Conservation (phyloP, 2,797 vertebrate species). For the Liparis tanakae region DNA sequence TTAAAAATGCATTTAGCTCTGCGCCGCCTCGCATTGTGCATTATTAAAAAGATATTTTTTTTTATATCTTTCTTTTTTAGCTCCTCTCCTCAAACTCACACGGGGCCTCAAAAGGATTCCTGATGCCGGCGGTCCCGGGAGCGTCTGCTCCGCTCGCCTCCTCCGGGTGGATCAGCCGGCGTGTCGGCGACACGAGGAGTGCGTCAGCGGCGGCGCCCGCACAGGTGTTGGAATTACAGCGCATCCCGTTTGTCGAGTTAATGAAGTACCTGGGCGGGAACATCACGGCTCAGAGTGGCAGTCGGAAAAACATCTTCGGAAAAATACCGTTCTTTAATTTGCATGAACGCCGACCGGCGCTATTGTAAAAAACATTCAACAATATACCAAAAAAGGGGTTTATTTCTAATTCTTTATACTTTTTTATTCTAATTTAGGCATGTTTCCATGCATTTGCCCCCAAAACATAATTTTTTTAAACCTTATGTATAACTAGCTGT, state of each 20-base stretch:
- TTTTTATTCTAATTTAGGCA: too few species aligned
- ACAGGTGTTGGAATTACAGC: slow-evolving; percentile 69
- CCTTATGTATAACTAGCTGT: too few species aligned
- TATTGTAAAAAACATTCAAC: too few species aligned
- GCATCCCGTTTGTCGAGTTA: slow-evolving; percentile 13
- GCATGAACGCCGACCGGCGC: too few species aligned
- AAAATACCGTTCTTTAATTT: too few species aligned
- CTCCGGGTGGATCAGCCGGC: slow-evolving; percentile 94
- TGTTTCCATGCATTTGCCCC: too few species aligned
- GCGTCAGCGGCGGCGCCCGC: too few species aligned
- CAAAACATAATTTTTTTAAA: too few species aligned
- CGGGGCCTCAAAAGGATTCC: slow-evolving; percentile 95
- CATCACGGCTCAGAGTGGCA: neutral
- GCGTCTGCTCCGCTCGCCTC: slow-evolving; percentile 88
- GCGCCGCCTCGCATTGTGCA: slow-evolving; percentile 92
- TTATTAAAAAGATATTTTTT: slow-evolving; percentile 94
- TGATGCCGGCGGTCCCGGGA: slow-evolving; percentile 94
- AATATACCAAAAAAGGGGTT: too few species aligned
- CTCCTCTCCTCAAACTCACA: slow-evolving; percentile 89
- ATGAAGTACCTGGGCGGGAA: neutral
- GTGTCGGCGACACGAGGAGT: slow-evolving; percentile 84
- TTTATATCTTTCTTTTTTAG: slow-evolving; percentile 27
- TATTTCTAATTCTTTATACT: too few species aligned
- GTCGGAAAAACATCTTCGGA: too few species aligned
- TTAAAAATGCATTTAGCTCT: slow-evolving; percentile 99